Percentiles rank a stretch among this genome's conserved stretches.
phyloP scores from a whole-genome alignment of 2,888 invertebrate genomes.

The Acanthoscelides obtectus region DNA sequence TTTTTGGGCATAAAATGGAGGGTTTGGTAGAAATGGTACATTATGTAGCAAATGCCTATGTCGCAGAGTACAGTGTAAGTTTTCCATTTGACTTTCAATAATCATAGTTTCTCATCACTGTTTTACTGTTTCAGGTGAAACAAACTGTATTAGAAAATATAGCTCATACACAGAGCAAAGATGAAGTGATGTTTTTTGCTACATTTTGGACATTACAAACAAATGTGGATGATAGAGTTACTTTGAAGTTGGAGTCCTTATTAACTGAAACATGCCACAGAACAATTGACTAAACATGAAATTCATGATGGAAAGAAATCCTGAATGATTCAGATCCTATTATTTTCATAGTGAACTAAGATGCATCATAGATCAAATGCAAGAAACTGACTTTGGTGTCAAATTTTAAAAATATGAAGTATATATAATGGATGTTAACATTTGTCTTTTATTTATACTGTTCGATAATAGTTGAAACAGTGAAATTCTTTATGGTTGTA shows the following conservation, averaged over 20 bases:
- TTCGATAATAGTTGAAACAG: too few relatives aligned
- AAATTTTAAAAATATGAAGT: too few relatives aligned
- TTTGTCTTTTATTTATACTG: too few relatives aligned
- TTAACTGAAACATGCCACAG: constrained; percentile 45
- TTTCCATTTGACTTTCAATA: constrained; percentile 5
- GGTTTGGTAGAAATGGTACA: constrained; percentile 32
- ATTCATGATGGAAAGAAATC: too few relatives aligned
- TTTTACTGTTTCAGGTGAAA: constrained; percentile 35
- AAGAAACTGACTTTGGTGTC: too few relatives aligned
- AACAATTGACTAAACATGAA: neutral
- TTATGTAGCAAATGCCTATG: constrained; percentile 41
- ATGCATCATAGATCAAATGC: too few relatives aligned
- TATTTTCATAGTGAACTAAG: too few relatives aligned
- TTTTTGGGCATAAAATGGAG: constrained; percentile 37
- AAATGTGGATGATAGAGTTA: constrained; percentile 38
- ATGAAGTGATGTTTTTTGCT: constrained; percentile 47
- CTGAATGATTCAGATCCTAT: too few relatives aligned
- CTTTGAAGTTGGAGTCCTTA: constrained; percentile 39
- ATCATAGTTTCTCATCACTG: neutral
- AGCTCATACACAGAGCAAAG: constrained; percentile 43
- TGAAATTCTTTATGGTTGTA: too few relatives aligned
- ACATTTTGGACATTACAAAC: constrained; percentile 49
- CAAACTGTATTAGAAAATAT: constrained; percentile 45
- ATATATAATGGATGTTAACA: too few relatives aligned
- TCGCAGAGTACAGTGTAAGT: constrained; percentile 43